Conservation (phyloP, 2,888 invertebrate species). For the Pharmacophagus antenor region DNA sequence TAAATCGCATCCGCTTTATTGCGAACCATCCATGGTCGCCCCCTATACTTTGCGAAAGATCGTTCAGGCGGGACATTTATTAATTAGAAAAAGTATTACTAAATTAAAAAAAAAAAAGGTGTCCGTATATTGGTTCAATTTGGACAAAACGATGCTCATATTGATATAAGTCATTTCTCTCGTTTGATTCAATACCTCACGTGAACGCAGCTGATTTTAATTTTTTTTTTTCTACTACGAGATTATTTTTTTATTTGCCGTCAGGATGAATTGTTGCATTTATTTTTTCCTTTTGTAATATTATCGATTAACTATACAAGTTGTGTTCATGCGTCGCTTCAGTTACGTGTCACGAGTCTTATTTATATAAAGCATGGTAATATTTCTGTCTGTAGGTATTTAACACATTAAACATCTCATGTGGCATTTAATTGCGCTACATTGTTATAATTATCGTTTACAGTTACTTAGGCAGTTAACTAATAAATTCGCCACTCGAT, state of each 20-base stretch:
- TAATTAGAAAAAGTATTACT: slow-evolving; percentile 30
- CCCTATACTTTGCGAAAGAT: not conserved
- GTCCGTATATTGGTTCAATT: slow-evolving; percentile 13
- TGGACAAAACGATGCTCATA: not conserved
- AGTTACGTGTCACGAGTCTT: not conserved
- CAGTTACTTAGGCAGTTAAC: not conserved
- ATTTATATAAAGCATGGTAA: not conserved
- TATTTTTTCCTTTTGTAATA: slow-evolving; percentile 24
- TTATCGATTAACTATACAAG: slow-evolving; percentile 10
- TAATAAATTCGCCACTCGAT: too few species aligned
- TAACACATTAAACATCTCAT: not conserved
- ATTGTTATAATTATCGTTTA: too few species aligned
- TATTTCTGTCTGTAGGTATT: not conserved
- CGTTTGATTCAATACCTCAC: slow-evolving; percentile 2
- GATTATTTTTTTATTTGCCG: slow-evolving; percentile 27
- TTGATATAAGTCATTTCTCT: not conserved
- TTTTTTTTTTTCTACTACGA: slow-evolving; percentile 3
- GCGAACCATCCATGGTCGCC: not conserved
- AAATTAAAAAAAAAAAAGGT: slow-evolving; percentile 20
- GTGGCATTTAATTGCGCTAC: not conserved
- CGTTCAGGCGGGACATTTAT: slow-evolving; percentile 1
- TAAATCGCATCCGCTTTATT: too few species aligned
- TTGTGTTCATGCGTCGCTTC: not conserved
- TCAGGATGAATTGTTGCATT: slow-evolving; percentile 26
- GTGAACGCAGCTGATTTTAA: not conserved